phyloP scores from a whole-genome alignment of 1,140 invertebrate genomes.

The Drosophila auraria region DNA sequence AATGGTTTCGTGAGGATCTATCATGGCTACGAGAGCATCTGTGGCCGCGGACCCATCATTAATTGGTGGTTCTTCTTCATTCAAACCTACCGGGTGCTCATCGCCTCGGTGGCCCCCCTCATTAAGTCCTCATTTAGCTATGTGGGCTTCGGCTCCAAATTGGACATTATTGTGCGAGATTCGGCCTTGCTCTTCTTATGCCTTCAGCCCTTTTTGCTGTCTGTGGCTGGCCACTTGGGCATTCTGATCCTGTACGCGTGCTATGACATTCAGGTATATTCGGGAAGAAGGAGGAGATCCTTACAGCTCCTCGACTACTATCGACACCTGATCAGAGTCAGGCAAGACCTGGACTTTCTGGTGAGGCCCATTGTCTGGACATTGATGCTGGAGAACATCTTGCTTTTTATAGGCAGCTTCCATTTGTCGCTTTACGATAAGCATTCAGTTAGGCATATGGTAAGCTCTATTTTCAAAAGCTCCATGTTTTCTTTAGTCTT shows the following conservation, averaged over 20 bases:
- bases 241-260: slow-evolving; percentile 36
- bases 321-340: slow-evolving; percentile 32
- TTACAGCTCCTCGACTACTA: slow-evolving; percentile 10
- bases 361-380: slow-evolving; percentile 48
- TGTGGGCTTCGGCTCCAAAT: accelerated
- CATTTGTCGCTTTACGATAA: slow-evolving; percentile 41
- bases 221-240: slow-evolving; percentile 19
- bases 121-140: neutral
- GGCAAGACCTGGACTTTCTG: slow-evolving; percentile 40
- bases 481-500: slow-evolving; percentile 20
- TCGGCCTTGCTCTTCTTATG: slow-evolving; percentile 15
- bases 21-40: neutral
- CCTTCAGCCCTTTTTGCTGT: slow-evolving; percentile 46
- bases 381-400: slow-evolving; percentile 9
- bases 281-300: neutral
- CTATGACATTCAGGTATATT: slow-evolving; percentile 14
- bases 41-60: slow-evolving; percentile 22
- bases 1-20: slow-evolving; percentile 45
- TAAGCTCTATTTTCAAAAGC: accelerated
- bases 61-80: slow-evolving; percentile 41
- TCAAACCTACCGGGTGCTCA: neutral
- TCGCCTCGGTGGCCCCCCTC: neutral
- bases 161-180: neutral
- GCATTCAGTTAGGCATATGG: neutral
- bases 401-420: slow-evolving; percentile 3